These are phyloP conservation scores for Strigops habroptila DNA, from an alignment of 2,113 vertebrate species.

Conservation along the genomic window DNA sequence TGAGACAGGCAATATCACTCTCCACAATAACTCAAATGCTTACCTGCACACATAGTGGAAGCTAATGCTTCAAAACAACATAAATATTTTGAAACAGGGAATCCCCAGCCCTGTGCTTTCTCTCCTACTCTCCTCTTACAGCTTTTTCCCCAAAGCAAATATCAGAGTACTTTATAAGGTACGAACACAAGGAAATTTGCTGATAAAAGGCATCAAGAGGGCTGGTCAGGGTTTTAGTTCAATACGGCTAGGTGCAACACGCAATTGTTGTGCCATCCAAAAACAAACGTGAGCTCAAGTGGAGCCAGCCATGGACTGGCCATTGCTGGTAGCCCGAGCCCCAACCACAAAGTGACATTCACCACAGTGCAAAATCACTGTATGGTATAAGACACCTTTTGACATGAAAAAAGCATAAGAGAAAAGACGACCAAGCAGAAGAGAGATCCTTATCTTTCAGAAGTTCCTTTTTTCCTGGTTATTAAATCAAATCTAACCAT, in stretches of 20 bases:
- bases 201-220: background rate
- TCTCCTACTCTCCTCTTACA: background rate
- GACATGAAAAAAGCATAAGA: background rate
- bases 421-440: background rate
- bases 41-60: background rate
- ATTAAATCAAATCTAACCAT: conserved; percentile 4
- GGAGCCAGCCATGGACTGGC: background rate
- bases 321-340: background rate
- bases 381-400: background rate
- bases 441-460: background rate
- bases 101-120: background rate
- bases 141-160: background rate
- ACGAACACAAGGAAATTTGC: background rate
- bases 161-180: background rate
- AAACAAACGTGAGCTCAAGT: background rate
- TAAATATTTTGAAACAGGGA: background rate
- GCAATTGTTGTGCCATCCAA: background rate
- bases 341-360: background rate
- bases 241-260: fast-evolving
- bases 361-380: background rate
- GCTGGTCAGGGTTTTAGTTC: background rate
- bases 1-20: background rate
- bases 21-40: background rate
- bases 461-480: background rate
- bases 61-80: background rate